Conservation (phyloP, 1,140 invertebrate genomes). For the Drosophila malerkotliana region DNA sequence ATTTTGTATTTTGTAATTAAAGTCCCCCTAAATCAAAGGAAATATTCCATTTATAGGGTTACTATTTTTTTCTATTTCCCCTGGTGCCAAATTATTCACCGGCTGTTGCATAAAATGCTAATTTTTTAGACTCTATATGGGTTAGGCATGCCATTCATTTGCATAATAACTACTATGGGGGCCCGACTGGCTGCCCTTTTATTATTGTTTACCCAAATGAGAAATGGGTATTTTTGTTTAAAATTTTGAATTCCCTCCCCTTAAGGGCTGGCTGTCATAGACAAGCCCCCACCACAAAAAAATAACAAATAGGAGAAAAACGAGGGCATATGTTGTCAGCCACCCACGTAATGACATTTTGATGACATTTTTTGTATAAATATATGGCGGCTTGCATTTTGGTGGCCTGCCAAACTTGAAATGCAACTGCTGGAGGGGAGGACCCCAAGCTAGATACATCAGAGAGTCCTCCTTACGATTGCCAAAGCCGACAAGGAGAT, state of each 20-base stretch:
- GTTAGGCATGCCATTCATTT: conserved; percentile 43
- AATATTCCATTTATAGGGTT: background rate
- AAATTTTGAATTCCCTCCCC: conserved; percentile 20
- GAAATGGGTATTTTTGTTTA: conserved; percentile 38
- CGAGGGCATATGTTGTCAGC: conserved; percentile 38
- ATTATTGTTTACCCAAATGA: conserved; percentile 44
- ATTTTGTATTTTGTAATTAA: background rate
- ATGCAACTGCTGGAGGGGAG: conserved; percentile 5
- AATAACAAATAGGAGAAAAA: conserved; percentile 3
- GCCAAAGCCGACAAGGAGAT: conserved; percentile 3
- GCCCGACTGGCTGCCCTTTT: conserved; percentile 11
- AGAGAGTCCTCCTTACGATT: background rate
- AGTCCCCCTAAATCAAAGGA: background rate
- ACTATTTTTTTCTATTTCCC: background rate
- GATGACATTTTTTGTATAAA: conserved; percentile 66
- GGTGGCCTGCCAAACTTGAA: conserved; percentile 14
- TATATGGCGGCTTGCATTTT: conserved; percentile 15
- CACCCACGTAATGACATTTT: conserved; percentile 68
- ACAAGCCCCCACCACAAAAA: background rate
- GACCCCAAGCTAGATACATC: background rate
- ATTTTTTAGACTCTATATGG: conserved; percentile 45
- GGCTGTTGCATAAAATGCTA: conserved; percentile 55
- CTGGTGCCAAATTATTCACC: conserved; percentile 42
- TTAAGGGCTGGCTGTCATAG: conserved; percentile 1
- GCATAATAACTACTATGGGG: conserved; percentile 40